phyloP scores from a whole-genome alignment of 92 coral and sea anemone genomes.

The Zoanthus gigantus region DNA sequence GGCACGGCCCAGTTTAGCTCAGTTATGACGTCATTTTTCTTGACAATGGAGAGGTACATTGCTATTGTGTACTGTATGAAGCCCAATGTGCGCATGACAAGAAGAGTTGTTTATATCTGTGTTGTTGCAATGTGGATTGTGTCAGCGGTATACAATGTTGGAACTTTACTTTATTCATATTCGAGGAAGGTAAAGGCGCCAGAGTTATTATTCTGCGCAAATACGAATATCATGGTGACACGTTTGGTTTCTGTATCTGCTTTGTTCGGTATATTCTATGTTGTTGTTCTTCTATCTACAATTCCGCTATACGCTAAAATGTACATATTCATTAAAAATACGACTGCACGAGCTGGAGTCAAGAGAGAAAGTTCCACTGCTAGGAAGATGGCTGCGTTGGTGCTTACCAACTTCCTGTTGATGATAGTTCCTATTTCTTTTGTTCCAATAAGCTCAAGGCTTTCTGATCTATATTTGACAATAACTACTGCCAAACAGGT shows the following conservation, averaged over 20 bases:
- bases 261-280: not conserved
- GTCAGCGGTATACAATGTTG: not conserved
- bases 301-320: conserved; percentile 22
- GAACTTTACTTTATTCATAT: not conserved
- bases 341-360: conserved; percentile 14
- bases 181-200: not conserved
- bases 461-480: not conserved
- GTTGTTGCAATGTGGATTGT: conserved; percentile 4
- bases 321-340: conserved; percentile 9
- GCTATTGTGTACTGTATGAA: conserved; percentile 40
- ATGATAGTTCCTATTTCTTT: conserved; percentile 29
- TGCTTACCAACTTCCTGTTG: conserved; percentile 17
- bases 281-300: conserved; percentile 9
- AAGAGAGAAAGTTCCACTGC: conserved; percentile 21
- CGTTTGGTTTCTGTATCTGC: not conserved
- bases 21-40: conserved; percentile 24
- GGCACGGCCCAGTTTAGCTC: conserved; percentile 25
- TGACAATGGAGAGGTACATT: conserved; percentile 17
- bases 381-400: conserved; percentile 22
- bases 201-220: conserved; percentile 14
- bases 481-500: not conserved
- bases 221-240: not conserved
- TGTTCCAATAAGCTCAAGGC: conserved; percentile 20
- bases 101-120: not conserved
- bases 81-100: conserved; percentile 19